A percentile compares a stretch with the other conserved stretches of the same genome.
These are phyloP conservation scores for Campylomormyrus tamandua DNA, from an alignment of 2,113 vertebrate species.

Conservation along the genomic window DNA sequence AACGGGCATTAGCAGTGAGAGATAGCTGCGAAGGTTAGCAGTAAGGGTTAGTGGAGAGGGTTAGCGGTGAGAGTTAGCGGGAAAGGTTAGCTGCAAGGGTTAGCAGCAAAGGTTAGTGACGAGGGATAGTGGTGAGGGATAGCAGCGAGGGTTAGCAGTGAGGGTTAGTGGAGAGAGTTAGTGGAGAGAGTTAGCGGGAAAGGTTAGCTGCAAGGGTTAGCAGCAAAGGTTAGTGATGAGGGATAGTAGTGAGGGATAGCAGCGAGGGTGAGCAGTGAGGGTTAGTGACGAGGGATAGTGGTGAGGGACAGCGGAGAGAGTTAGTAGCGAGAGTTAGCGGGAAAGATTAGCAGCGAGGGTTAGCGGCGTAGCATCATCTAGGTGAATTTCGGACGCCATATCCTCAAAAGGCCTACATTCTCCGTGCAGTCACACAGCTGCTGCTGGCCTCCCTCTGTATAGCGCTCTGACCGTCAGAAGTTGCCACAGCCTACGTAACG, in stretches of 20 bases:
- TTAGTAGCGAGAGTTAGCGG: background rate
- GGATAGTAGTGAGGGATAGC: background rate
- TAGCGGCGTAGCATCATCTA: conserved; percentile 11
- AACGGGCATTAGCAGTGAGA: background rate
- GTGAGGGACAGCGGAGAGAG: no score
- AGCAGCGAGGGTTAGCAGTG: accelerated
- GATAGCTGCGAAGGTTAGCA: background rate
- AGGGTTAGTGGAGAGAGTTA: background rate
- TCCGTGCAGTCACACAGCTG: background rate
- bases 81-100: no score
- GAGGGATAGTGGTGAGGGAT: accelerated
- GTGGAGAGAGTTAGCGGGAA: no score
- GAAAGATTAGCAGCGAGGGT: background rate
- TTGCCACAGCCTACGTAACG: background rate
- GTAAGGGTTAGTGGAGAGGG: no score
- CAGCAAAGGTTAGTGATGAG: background rate
- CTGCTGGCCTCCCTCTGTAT: background rate
- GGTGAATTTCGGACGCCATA: background rate
- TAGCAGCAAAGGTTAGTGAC: background rate
- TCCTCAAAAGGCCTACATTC: conserved; percentile 2
- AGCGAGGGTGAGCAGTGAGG: background rate
- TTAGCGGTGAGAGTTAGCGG: background rate
- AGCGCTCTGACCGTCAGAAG: background rate
- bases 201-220: background rate
- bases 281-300: no score